Conservation (phyloP, 2,113 vertebrate species). For the Colius striatus region DNA sequence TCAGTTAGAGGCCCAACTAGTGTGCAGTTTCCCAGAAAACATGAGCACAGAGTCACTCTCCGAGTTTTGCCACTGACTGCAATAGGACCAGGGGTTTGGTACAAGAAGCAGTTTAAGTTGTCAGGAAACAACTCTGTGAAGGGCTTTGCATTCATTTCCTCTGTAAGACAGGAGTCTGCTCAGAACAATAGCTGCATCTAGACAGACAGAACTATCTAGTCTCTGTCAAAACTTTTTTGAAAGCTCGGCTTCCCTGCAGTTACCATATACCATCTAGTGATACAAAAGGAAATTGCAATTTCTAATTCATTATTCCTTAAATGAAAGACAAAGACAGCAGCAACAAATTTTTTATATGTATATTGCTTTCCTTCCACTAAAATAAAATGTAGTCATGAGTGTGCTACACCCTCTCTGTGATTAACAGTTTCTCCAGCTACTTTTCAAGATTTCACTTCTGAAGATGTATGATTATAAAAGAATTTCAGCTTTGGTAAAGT, state of each 20-base stretch:
- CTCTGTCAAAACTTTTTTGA: neutral
- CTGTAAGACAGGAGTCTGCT: neutral
- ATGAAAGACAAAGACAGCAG: neutral
- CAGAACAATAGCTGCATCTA: neutral
- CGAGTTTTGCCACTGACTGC: neutral
- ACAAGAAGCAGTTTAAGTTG: neutral
- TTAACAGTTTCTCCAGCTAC: neutral
- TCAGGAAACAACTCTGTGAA: neutral
- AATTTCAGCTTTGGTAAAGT: neutral
- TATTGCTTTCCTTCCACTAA: neutral
- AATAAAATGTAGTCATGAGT: neutral
- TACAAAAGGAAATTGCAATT: conserved; percentile 47
- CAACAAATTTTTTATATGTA: neutral
- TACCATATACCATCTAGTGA: conserved; percentile 56
- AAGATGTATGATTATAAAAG: neutral
- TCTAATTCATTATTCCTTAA: neutral
- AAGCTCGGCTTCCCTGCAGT: neutral
- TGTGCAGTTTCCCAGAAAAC: neutral
- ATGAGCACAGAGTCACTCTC: neutral
- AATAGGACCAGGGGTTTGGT: neutral
- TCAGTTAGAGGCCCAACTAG: neutral
- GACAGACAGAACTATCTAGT: neutral
- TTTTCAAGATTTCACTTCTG: neutral
- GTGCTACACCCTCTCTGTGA: neutral
- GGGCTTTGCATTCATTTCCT: neutral